phyloP scores from a whole-genome alignment of 2,797 vertebrate genomes.

The Cyprinella venusta region DNA sequence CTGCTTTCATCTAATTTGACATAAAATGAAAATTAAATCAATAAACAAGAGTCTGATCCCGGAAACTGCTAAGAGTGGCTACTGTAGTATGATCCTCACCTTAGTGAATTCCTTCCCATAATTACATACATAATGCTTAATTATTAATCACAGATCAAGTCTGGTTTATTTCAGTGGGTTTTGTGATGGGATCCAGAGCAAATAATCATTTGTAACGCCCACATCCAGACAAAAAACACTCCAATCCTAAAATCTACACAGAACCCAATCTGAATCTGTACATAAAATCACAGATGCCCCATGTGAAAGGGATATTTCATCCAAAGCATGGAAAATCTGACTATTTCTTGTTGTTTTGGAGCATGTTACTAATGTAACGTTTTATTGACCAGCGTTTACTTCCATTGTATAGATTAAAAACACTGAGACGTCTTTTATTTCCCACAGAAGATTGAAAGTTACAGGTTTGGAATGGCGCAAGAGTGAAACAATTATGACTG shows the following conservation, averaged over 20 bases:
- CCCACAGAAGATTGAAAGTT: background rate
- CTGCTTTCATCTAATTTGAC: constrained; percentile 8
- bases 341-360: background rate
- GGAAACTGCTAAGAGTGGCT: background rate
- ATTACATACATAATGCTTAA: background rate
- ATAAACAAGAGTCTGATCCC: background rate
- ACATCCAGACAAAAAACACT: constrained; percentile 3
- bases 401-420: background rate
- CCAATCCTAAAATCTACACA: background rate
- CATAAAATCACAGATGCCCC: background rate
- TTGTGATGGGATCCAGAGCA: constrained; percentile 20
- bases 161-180: constrained; percentile 23
- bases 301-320: background rate
- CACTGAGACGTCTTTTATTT: background rate
- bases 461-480: background rate
- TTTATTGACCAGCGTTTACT: background rate
- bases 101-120: constrained; percentile 19
- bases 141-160: constrained; percentile 18
- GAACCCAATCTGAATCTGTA: background rate
- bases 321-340: background rate
- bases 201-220: background rate
- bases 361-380: background rate
- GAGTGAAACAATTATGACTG: background rate
- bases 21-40: constrained; percentile 18
- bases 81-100: background rate